Conservation (phyloP, 2,113 vertebrate species). For the Arvicanthis niloticus region DNA sequence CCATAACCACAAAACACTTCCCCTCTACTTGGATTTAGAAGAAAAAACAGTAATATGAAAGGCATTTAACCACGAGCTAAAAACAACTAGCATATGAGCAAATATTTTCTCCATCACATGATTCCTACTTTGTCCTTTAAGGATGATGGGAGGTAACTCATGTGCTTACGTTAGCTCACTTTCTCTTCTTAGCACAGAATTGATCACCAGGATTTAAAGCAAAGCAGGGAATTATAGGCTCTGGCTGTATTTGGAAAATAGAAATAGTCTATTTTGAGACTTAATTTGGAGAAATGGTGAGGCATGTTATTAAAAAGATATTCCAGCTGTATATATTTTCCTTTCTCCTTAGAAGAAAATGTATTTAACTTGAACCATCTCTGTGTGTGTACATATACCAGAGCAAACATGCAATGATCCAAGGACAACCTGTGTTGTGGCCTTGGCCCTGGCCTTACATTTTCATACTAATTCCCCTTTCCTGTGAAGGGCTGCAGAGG, state of each 20-base stretch:
- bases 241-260: background rate
- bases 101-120: background rate
- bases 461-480: no score
- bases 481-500: no score
- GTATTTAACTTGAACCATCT: background rate
- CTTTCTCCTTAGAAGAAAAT: conserved; percentile 5
- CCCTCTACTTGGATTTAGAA: background rate
- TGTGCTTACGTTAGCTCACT: background rate
- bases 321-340: background rate
- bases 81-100: background rate
- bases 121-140: background rate
- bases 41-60: background rate
- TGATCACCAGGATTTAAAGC: conserved; percentile 28
- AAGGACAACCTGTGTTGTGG: background rate
- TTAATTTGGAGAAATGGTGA: conserved; percentile 54
- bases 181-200: background rate
- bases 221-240: conserved; percentile 28
- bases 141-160: background rate
- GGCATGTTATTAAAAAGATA: background rate
- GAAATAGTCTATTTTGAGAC: background rate
- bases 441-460: no score
- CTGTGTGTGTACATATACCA: background rate
- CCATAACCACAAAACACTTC: background rate
- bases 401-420: background rate
- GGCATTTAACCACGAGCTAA: background rate